Evolutionary conservation across 2,797 vertebrate species (phyloP), one percentile per base, ranked within the genome.

Genomic region (Hylomyscus alleni): DNA sequence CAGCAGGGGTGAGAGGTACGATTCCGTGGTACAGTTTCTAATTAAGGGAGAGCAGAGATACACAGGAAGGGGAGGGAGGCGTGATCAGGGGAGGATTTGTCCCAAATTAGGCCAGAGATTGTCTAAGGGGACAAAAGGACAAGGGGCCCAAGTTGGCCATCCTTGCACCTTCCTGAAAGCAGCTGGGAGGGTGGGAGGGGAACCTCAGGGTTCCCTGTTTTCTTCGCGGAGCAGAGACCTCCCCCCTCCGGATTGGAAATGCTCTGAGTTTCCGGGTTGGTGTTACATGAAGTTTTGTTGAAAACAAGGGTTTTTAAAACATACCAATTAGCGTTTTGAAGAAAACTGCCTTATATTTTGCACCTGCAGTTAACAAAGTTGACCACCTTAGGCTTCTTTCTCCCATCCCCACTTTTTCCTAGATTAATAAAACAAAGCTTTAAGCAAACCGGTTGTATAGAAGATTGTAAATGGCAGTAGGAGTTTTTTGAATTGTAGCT

Each of bases 111-210:
- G 96, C 93, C 95, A 90, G 91, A 95, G 89, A 72, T 90, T 67
- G 87, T 96, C 91, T 84, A 34, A 76, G 91, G 97, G 96, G 62
- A 93, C 94, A 73, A 77, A 96, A 94, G 97, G 90, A 97, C 90
- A 20, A 96, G 97, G 98, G 97, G 94, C 97, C 97, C 95, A 97
- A 98, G 98, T 98, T 97, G 80, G 90, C 93, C 95, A 92, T 92
- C 95, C 22, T 9, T 67, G 17, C 82, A 81, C 96, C 94, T 97
- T 95, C 95, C 96, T 93, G 90, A 96, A 72, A 97, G 95, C 93
- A 96, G 77, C 95, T 37, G 93, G 97, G 96, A 97, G 97, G 97
- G 89, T 78, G n/a, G 92, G 89, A 76, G 97, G 95, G 96, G 97
- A 80, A 92, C 88, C 94, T 47, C 94, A 24, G 94, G 87, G 94